Base-by-base conservation (phyloP, 2,888 invertebrate species). In the Dexiosoma caninum region DNA sequence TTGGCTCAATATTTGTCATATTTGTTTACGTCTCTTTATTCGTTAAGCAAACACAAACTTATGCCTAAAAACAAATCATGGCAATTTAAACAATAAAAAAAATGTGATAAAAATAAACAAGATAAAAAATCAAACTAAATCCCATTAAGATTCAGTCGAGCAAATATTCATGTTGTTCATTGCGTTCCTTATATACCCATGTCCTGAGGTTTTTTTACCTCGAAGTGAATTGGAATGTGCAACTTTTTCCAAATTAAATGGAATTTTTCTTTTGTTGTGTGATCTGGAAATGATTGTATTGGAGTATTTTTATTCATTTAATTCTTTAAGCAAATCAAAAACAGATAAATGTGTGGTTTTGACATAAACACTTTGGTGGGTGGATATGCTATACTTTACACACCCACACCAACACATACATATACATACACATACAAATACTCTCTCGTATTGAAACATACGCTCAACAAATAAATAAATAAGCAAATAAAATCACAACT, bases 281-380 rank as follows among this genome's bases (percentile, higher is more conserved):
- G 46, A 59, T 51, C 14, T 21, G 14, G 32, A 66, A 53, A 53
- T 49, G 14, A n/a, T 46, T 32, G 49, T 66, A 49, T 19, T 53
- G 32, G 23, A 57, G 30, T 44, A 64, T 64, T 72, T 67, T 51
- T 70, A 67, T 51, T 66, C 80, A 69, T 74, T 71, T 77, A 81
- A 77, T 82, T 82, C 87, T 87, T 88, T 88, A 85, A 86, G 86
- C 88, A 89, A 89, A 89, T 89, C 89, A 89, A 87, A 89, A 89
- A 89, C 89, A 89, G 89, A 89, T 89, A 85, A 67, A 88, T 85
- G 87, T 71, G 86, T 89, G 89, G 86, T 87, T 89, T 89, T 87
- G 89, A 89, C 89, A 89, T 74, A 69, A 81, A 81, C 77, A 77
- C 77, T 70, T 75, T 71, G 66, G 75, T 80, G 80, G 80, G 80